A percentile compares a stretch with the other conserved stretches of the same genome.
Conservation (phyloP, 2,888 invertebrate species). For the Drosophila putrida region DNA sequence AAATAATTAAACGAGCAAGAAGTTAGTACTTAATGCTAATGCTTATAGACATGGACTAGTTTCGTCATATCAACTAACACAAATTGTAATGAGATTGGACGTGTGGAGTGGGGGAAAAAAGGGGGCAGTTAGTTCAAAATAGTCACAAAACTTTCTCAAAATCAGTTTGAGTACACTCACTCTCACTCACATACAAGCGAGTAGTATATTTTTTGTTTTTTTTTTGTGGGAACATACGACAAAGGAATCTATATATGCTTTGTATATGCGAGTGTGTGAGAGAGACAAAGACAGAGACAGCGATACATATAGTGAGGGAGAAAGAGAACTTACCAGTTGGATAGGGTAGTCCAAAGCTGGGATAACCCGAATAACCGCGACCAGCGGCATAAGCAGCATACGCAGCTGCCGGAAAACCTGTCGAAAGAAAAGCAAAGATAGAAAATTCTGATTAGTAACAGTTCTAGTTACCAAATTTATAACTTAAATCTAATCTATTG, state of each 20-base stretch:
- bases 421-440: neutral
- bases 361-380: conserved; percentile 98
- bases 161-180: conserved; percentile 48
- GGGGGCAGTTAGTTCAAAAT: conserved; percentile 33
- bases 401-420: conserved; percentile 97
- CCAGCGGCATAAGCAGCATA: conserved; percentile 98
- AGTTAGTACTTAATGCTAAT: conserved; percentile 50
- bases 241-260: conserved; percentile 33
- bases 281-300: conserved; percentile 13
- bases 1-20: conserved; percentile 19
- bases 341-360: conserved; percentile 98
- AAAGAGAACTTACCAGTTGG: conserved; percentile 93
- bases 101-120: neutral
- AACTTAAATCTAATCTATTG: neutral
- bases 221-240: conserved; percentile 30
- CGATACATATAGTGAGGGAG: conserved; percentile 56
- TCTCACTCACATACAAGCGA: conserved; percentile 41
- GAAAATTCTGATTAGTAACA: neutral
- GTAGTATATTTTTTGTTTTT: neutral
- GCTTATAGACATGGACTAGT: conserved; percentile 24
- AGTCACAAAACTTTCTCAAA: conserved; percentile 46
- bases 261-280: conserved; percentile 31
- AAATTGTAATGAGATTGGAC: conserved; percentile 33
- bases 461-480: neutral
- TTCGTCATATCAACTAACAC: conserved; percentile 77